phyloP scores from a whole-genome alignment of 2,888 invertebrate species.

The Yponomeuta cagnagella region DNA sequence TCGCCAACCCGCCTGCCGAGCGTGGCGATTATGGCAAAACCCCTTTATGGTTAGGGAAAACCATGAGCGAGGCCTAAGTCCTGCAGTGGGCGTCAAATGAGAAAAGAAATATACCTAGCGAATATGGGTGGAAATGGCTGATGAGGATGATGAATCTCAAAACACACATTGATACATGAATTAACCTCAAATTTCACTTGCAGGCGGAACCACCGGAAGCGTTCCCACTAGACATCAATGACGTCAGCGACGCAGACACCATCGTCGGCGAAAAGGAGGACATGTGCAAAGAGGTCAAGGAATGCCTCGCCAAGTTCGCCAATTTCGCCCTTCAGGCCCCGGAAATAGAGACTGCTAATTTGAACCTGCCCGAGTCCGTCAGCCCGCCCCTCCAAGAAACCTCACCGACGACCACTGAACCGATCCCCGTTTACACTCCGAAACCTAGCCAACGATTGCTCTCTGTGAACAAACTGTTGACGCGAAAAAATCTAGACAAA shows the following conservation, averaged over 20 bases:
- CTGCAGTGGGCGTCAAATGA: no score
- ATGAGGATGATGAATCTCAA: no score
- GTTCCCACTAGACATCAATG: slow-evolving; percentile 52
- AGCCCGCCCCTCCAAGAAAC: slow-evolving; percentile 66
- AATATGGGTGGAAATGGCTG: no score
- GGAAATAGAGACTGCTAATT: slow-evolving; percentile 15
- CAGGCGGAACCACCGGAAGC: slow-evolving; percentile 56
- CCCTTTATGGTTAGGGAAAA: no score
- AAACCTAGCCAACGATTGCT: slow-evolving; percentile 51
- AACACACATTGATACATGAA: no score
- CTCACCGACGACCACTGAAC: slow-evolving; percentile 54
- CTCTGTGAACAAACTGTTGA: slow-evolving; percentile 49
- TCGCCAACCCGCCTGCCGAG: no score
- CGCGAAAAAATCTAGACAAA: slow-evolving; percentile 23
- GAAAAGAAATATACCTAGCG: no score
- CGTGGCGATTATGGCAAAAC: no score
- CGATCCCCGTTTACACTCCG: slow-evolving; percentile 46
- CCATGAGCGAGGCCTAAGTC: no score
- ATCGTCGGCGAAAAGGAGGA: slow-evolving; percentile 51
- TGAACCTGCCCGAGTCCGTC: slow-evolving; percentile 54
- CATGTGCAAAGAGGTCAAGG: slow-evolving; percentile 53
- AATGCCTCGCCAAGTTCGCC: slow-evolving; percentile 58
- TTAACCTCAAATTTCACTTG: no score
- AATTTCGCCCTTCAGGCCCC: slow-evolving; percentile 46
- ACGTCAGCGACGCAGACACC: slow-evolving; percentile 53